A percentile compares a stretch with the other conserved stretches of the same genome.
These are phyloP conservation scores for Penaeus monodon DNA, from an alignment of 2,888 invertebrate genomes.

Conservation along the genomic window DNA sequence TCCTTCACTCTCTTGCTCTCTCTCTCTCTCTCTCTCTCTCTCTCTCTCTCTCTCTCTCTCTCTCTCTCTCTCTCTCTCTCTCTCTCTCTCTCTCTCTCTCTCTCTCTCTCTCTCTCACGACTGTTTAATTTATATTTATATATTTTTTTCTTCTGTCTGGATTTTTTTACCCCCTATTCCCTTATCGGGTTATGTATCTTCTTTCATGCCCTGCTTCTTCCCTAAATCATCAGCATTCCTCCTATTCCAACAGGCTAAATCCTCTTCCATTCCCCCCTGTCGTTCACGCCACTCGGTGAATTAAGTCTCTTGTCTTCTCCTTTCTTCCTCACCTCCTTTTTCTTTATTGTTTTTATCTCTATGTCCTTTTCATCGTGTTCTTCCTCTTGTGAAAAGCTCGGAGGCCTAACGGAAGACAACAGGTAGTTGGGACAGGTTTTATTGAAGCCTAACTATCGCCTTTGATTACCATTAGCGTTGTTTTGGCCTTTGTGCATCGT, in stretches of 20 bases:
- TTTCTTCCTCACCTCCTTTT: too few species aligned
- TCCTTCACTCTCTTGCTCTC: too few species aligned
- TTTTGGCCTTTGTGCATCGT: background rate
- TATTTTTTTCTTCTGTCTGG: too few species aligned
- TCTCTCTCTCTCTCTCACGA: too few species aligned
- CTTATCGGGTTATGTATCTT: too few species aligned
- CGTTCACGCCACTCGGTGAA: background rate
- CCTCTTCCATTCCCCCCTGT: background rate
- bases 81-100: background rate
- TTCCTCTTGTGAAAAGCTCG: background rate
- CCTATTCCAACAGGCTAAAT: background rate
- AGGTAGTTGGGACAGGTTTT: background rate
- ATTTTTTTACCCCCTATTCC: too few species aligned
- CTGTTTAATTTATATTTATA: too few species aligned
- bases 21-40: too few species aligned
- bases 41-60: background rate
- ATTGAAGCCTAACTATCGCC: background rate
- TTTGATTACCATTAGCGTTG: background rate
- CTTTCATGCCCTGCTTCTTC: too few species aligned
- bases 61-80: conserved; percentile 9
- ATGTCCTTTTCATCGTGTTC: background rate
- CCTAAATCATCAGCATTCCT: too few species aligned
- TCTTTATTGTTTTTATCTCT: too few species aligned
- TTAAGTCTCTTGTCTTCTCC: too few species aligned
- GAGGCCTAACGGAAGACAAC: background rate